phyloP scores from a whole-genome alignment of 2,797 vertebrate species.

The Zonotrichia albicollis region DNA sequence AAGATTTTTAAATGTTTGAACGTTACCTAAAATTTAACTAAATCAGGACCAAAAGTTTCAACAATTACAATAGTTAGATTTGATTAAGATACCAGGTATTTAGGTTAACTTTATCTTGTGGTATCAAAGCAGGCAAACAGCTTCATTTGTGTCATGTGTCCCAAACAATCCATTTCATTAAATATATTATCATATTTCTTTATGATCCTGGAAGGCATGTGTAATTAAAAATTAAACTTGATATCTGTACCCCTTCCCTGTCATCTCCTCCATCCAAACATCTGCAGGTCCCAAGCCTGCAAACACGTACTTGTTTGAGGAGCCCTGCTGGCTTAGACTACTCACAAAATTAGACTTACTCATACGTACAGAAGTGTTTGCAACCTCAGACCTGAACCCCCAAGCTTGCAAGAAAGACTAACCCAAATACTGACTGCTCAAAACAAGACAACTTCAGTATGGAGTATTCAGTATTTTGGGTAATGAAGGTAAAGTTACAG shows the following conservation, averaged over 20 bases:
- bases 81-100: neutral
- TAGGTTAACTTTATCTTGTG: neutral
- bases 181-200: neutral
- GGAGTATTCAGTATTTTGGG: neutral
- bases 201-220: neutral
- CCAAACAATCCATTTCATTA: neutral
- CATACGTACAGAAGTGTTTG: neutral
- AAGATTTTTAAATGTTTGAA: neutral
- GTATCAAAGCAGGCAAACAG: neutral
- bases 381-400: neutral
- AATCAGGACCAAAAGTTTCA: neutral
- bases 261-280: neutral
- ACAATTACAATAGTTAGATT: neutral
- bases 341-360: constrained; percentile 36
- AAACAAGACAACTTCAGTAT: neutral
- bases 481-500: neutral
- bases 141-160: neutral
- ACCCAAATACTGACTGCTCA: neutral
- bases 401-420: neutral
- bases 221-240: constrained; percentile 16
- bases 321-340: constrained; percentile 2
- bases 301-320: neutral
- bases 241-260: neutral
- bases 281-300: neutral
- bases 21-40: neutral